phyloP scores from a whole-genome alignment of 2,113 vertebrate species.

The Bufo bufo region DNA sequence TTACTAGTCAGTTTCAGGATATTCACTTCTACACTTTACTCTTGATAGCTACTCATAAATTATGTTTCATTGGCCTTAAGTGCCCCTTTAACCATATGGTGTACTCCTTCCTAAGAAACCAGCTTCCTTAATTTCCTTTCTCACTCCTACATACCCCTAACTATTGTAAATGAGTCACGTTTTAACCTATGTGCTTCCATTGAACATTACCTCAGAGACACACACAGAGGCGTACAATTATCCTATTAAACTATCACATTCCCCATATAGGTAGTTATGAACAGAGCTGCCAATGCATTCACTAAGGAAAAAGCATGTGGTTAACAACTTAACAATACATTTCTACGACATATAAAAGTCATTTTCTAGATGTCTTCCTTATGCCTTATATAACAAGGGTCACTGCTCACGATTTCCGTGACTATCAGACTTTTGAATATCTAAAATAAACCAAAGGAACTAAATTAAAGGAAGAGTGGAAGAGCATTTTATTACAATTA shows the following conservation, averaged over 20 bases:
- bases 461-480: background rate
- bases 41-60: slow-evolving; percentile 35
- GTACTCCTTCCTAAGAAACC: slow-evolving; percentile 9
- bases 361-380: slow-evolving; percentile 16
- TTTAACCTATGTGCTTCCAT: slow-evolving; percentile 27
- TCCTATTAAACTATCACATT: slow-evolving; percentile 37
- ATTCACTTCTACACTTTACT: background rate
- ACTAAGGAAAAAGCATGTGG: slow-evolving; percentile 37
- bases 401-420: background rate
- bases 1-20: slow-evolving; percentile 25
- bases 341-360: background rate
- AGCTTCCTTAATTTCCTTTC: slow-evolving; percentile 41
- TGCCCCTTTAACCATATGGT: slow-evolving; percentile 32
- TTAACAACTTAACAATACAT: slow-evolving; percentile 11
- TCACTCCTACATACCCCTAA: slow-evolving; percentile 15
- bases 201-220: background rate
- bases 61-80: slow-evolving; percentile 44
- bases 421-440: background rate
- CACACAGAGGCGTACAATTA: slow-evolving; percentile 8
- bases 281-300: slow-evolving; percentile 28
- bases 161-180: slow-evolving; percentile 29
- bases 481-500: slow-evolving; percentile 15
- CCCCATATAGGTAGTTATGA: background rate
- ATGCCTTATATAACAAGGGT: background rate
- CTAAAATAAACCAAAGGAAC: background rate